phyloP scores from a whole-genome alignment of 2,113 vertebrate genomes.

The Tichodroma muraria region DNA sequence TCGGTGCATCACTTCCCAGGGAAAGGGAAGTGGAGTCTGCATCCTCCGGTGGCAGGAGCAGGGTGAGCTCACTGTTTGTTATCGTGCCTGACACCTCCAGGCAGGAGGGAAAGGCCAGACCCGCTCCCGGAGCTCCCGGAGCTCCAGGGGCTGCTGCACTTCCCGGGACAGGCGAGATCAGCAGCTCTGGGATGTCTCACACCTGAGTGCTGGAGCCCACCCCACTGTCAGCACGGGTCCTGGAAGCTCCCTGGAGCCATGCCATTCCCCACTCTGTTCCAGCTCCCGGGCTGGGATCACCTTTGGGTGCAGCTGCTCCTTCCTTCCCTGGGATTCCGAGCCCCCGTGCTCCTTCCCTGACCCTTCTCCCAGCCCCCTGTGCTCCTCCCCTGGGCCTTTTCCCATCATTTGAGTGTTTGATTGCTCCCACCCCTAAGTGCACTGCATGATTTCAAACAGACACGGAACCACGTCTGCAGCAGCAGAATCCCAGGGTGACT shows the following conservation, averaged over 20 bases:
- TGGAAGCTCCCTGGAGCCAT: background rate
- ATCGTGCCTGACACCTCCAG: accelerated
- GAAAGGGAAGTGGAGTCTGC: background rate
- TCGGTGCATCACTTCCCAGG: background rate
- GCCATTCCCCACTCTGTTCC: background rate
- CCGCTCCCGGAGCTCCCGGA: too few species aligned
- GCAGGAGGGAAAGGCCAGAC: background rate
- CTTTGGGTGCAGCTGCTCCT: background rate
- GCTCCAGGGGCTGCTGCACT: too few species aligned
- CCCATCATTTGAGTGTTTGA: background rate
- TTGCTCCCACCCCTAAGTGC: background rate
- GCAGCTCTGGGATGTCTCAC: background rate
- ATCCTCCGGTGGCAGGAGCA: background rate
- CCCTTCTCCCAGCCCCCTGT: background rate
- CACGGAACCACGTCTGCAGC: background rate
- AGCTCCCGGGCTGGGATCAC: background rate
- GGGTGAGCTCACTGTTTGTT: background rate
- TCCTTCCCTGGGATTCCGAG: background rate
- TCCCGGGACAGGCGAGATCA: background rate
- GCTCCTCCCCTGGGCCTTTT: background rate
- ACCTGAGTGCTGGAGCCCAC: accelerated
- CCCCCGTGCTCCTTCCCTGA: background rate
- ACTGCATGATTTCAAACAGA: background rate
- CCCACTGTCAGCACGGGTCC: accelerated
- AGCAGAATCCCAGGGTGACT: background rate